Base-by-base conservation (phyloP, 2,113 vertebrate species). In the Arvicanthis niloticus region DNA sequence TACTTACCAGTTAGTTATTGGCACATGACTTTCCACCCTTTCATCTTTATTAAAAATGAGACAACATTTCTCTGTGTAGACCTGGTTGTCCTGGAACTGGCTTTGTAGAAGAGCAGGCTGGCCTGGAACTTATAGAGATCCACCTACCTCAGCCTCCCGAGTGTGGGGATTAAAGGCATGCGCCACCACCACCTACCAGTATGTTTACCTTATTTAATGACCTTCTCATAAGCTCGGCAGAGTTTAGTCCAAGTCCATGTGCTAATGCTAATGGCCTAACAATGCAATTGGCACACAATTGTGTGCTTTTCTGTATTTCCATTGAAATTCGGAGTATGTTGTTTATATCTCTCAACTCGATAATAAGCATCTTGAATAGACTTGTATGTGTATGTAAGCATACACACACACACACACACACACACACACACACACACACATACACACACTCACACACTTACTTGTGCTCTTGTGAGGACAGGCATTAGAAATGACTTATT, bases 281-380 rank as follows among this genome's bases (percentile, higher is more conserved):
- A 10, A 40, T 90, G 7, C 34, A 68, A 75, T 75, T 80, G 65
- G 12, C 10, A 72, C 88, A 19, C 80, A 67, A 81, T 85, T 56
- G 48, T 67, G 29, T 78, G 26, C 34, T 75, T 84, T 70, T 75
- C 40, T 75, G 37, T 53, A 48, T 40, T 65, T 90, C 72, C 92
- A 19, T 45, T 94, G 40, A 5, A 15, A 68, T 73, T 89, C 60
- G 4, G 15, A 4, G 10, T 65, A 16, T 88, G 75, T 84, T 94
- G n/a, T 19, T 60, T 90, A 29, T 45, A 53, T 84, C 90, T 96
- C n/a, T n/a, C 76, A 85, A 88, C 17, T 51, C 92, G 37, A 24
- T 75, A n/a, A 56, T 80, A 81, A 84, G 19, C 16, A 7, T 76
- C 48, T 73, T 96, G 60, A 65, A 17, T n/a, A n/a, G 87, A 72